Percentiles rank a stretch among this genome's conserved stretches.
Conservation (phyloP, 1,140 invertebrate species). For the Popillia japonica region DNA sequence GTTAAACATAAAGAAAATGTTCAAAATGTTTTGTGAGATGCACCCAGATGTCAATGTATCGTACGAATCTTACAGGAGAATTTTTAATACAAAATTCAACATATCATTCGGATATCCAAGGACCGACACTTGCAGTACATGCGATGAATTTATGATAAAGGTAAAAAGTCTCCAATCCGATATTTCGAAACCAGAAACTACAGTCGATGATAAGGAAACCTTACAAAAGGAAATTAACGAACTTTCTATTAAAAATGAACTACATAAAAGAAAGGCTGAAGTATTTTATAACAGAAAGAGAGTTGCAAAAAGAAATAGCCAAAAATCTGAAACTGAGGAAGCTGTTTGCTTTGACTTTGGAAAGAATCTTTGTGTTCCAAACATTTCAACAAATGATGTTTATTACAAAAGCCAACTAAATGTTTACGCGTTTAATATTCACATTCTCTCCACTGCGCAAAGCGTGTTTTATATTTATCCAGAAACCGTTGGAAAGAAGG, state of each 20-base stretch:
- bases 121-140: slow-evolving; percentile 43
- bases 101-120: slow-evolving; percentile 46
- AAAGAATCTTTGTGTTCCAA: slow-evolving; percentile 49
- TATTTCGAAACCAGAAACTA: background rate
- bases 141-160: slow-evolving; percentile 38
- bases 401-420: slow-evolving; percentile 52
- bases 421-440: slow-evolving; percentile 51
- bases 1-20: slow-evolving; percentile 45
- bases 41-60: slow-evolving; percentile 28
- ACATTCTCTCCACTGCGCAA: slow-evolving; percentile 41
- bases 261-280: slow-evolving; percentile 46
- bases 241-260: slow-evolving; percentile 13
- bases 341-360: slow-evolving; percentile 48
- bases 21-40: slow-evolving; percentile 37
- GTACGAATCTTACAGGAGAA: slow-evolving; percentile 36
- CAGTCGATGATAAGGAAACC: slow-evolving; percentile 17
- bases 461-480: slow-evolving; percentile 48
- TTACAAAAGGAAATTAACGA: slow-evolving; percentile 33
- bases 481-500: slow-evolving; percentile 49
- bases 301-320: slow-evolving; percentile 35
- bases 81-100: slow-evolving; percentile 44
- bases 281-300: slow-evolving; percentile 48
- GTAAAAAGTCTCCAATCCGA: slow-evolving; percentile 2
- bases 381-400: slow-evolving; percentile 52
- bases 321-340: slow-evolving; percentile 41